Conservation (phyloP, 2,113 vertebrate genomes). For the Corythaeola cristata region DNA sequence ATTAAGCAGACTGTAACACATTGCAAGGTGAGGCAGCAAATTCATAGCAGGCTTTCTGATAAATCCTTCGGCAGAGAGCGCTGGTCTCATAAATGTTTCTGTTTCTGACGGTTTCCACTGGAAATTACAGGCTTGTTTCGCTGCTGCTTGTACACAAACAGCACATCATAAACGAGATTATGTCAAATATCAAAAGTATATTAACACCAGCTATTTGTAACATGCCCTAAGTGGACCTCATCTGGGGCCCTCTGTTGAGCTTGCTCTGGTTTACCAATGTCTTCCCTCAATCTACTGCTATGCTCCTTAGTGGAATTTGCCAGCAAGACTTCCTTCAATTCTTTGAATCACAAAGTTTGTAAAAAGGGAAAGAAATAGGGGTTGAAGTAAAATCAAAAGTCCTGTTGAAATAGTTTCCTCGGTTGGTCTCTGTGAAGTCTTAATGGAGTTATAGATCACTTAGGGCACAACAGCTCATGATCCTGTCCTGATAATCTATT, state of each 20-base stretch:
- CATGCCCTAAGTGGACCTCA: background rate
- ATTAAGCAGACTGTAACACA: fast-evolving
- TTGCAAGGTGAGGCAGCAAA: background rate
- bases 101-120: background rate
- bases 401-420: background rate
- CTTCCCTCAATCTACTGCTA: background rate
- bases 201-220: background rate
- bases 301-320: background rate
- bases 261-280: background rate
- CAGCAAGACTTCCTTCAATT: background rate
- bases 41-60: background rate
- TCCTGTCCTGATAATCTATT: background rate
- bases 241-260: background rate
- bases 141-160: background rate
- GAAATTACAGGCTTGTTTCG: background rate
- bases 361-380: background rate
- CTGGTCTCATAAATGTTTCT: background rate
- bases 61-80: background rate
- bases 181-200: background rate
- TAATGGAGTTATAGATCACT: background rate
- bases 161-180: background rate
- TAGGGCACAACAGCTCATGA: background rate
- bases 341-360: background rate
- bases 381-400: background rate
- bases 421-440: background rate